These are phyloP conservation scores for Heliconius melpomene DNA, from an alignment of 1,140 invertebrate genomes.

Conservation along the genomic window DNA sequence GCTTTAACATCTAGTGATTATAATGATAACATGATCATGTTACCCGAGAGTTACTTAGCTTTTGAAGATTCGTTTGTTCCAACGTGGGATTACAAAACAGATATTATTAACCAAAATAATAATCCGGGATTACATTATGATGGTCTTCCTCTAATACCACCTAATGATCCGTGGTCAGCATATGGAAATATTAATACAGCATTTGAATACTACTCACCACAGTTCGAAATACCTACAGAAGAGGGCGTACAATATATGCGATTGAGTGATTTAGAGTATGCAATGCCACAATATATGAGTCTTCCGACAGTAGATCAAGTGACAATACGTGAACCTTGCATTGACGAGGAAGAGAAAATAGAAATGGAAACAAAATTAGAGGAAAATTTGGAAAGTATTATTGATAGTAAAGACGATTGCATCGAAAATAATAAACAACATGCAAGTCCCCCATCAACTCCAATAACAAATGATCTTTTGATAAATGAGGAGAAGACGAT, in stretches of 20 bases:
- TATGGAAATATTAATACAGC: slow-evolving; percentile 58
- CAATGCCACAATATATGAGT: slow-evolving; percentile 69
- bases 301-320: slow-evolving; percentile 58
- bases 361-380: slow-evolving; percentile 21
- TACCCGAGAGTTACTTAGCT: slow-evolving; percentile 77
- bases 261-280: slow-evolving; percentile 67
- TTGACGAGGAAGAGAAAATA: slow-evolving; percentile 33
- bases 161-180: slow-evolving; percentile 72
- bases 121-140: slow-evolving; percentile 70
- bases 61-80: slow-evolving; percentile 79
- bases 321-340: slow-evolving; percentile 45
- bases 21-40: slow-evolving; percentile 57
- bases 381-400: slow-evolving; percentile 6
- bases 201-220: slow-evolving; percentile 67
- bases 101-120: slow-evolving; percentile 54
- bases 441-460: slow-evolving; percentile 10
- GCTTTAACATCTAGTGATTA: slow-evolving; percentile 60
- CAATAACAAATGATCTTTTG: slow-evolving; percentile 24
- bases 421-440: not conserved
- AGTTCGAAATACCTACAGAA: slow-evolving; percentile 58
- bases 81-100: slow-evolving; percentile 69
- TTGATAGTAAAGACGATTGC: not conserved
- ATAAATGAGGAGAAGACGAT: slow-evolving; percentile 46
- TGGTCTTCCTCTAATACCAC: slow-evolving; percentile 65
- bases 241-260: slow-evolving; percentile 72